phyloP scores from a whole-genome alignment of 2,113 vertebrate species.

The Urocynchramus pylzowi region DNA sequence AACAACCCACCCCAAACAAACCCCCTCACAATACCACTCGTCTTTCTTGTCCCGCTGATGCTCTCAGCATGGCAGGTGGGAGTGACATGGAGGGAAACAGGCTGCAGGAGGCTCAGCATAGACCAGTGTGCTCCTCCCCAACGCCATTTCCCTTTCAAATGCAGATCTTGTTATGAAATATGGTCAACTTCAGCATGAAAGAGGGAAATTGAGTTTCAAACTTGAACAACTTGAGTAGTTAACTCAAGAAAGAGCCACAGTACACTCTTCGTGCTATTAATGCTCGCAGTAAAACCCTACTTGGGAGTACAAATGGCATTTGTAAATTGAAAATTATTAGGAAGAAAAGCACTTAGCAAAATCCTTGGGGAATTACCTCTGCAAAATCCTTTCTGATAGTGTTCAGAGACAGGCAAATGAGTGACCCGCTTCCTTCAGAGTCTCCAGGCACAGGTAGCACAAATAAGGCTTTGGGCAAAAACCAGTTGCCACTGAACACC shows the following conservation, averaged over 20 bases:
- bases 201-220: conserved; percentile 4
- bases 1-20: not conserved
- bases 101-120: not conserved
- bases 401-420: not conserved
- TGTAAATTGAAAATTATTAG: conserved; percentile 10
- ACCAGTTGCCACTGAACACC: not conserved
- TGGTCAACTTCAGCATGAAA: not conserved
- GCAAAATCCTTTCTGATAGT: not conserved
- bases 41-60: not conserved
- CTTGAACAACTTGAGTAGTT: not conserved
- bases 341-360: conserved; percentile 28
- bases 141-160: not conserved
- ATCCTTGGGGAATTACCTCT: conserved; percentile 6
- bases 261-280: not conserved
- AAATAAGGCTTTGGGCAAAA: not conserved
- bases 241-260: not conserved
- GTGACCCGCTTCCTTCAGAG: fast-evolving
- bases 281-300: not conserved
- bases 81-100: not conserved
- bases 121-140: fast-evolving
- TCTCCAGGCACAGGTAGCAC: not conserved
- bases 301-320: not conserved
- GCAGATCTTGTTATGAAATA: not conserved
- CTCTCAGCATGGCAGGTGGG: not conserved
- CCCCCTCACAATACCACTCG: not conserved